Conservation (phyloP, 2,113 vertebrate genomes). For the Scalopus aquaticus region DNA sequence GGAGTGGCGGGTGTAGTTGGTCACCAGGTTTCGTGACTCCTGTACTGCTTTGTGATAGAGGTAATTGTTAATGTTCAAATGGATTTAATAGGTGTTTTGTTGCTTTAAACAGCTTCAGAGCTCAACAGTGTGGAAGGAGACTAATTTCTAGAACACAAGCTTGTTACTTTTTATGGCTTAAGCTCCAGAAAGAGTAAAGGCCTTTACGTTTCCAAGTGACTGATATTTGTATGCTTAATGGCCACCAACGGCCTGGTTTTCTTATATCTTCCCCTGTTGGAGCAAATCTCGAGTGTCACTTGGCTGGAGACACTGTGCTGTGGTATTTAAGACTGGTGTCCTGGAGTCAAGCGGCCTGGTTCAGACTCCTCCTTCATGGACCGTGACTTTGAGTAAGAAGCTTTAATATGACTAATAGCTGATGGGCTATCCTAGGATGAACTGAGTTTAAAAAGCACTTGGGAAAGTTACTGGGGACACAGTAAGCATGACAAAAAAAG, state of each 20-base stretch:
- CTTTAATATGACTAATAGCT: background rate
- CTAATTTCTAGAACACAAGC: background rate
- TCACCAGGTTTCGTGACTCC: background rate
- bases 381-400: background rate
- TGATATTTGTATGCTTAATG: background rate
- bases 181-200: background rate
- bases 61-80: background rate
- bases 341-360: background rate
- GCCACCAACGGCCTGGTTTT: background rate
- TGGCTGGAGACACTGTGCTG: background rate
- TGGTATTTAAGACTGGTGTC: background rate
- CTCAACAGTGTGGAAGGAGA: background rate
- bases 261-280: background rate
- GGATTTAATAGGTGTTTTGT: background rate
- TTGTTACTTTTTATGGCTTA: background rate
- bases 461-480: background rate
- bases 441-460: background rate
- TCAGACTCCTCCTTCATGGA: background rate
- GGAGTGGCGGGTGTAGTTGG: fast-evolving
- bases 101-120: background rate
- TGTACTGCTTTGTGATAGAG: background rate
- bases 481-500: background rate
- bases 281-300: background rate
- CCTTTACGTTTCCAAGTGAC: background rate
- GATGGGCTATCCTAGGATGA: background rate